phyloP scores from a whole-genome alignment of 2,113 vertebrate genomes.

The Nematolebias whitei region DNA sequence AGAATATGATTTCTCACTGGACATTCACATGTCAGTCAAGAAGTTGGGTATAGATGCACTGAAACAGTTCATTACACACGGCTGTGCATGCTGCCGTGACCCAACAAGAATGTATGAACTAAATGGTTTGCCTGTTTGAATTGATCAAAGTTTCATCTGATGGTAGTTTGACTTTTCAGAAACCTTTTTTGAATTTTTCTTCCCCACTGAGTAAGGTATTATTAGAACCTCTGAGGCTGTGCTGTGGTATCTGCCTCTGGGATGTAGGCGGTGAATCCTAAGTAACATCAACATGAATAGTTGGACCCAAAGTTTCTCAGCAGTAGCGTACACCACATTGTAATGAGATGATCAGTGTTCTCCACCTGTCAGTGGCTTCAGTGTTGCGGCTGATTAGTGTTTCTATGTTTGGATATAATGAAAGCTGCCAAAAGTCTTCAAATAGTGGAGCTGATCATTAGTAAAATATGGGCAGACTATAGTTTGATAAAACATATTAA shows the following conservation, averaged over 20 bases:
- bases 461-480: no score
- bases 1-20: constrained; percentile 70
- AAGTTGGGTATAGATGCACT: constrained; percentile 42
- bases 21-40: constrained; percentile 68
- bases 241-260: neutral
- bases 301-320: neutral
- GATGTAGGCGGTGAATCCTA: neutral
- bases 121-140: neutral
- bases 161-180: neutral
- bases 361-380: no score
- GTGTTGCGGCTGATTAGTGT: no score
- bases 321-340: no score
- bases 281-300: neutral
- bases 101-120: neutral
- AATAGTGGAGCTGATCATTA: no score
- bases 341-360: neutral
- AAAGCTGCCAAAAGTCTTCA: no score
- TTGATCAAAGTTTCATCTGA: neutral
- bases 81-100: neutral
- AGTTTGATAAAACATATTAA: no score
- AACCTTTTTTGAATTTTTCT: neutral
- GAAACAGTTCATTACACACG: constrained; percentile 24
- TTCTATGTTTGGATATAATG: no score
- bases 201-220: neutral
- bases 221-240: neutral